Evolutionary conservation across 2,888 invertebrate species (phyloP).

Genomic region (Romanomermis culicivorax): DNA sequence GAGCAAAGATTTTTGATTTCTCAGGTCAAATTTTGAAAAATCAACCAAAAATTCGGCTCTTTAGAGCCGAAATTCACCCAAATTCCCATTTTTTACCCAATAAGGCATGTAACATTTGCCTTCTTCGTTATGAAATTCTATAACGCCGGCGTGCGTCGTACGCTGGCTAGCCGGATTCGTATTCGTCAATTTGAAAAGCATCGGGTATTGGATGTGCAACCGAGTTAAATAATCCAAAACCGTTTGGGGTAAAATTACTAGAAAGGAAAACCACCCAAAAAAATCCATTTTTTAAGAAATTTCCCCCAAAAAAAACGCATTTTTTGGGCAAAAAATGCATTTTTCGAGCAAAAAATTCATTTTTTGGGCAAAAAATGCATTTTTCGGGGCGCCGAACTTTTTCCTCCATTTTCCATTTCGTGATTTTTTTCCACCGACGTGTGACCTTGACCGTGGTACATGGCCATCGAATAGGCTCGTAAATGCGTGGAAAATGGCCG

Average conservation of each 20-base stretch:
- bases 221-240: conserved; percentile 69
- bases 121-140: conserved; percentile 97
- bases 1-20: too few relatives aligned
- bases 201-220: conserved; percentile 86
- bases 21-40: too few relatives aligned
- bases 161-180: conserved; percentile 57
- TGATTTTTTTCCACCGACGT: conserved; percentile 60
- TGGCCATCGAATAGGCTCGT: conserved; percentile 75
- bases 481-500: conserved; percentile 41
- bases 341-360: background rate
- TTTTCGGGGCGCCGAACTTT: conserved; percentile 36
- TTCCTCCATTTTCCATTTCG: conserved; percentile 84
- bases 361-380: background rate
- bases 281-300: background rate
- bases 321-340: background rate
- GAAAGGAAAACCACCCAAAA: conserved; percentile 27
- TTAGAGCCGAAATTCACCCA: too few relatives aligned
- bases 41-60: too few relatives aligned
- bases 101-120: conserved; percentile 91
- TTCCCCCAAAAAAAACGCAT: too few relatives aligned
- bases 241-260: conserved; percentile 93
- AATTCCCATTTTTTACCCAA: conserved; percentile 51
- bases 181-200: conserved; percentile 84
- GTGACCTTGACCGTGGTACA: conserved; percentile 43
- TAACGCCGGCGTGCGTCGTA: conserved; percentile 66